Evolutionary conservation across 2,797 vertebrate genomes (phyloP), one percentile per base, ranked within the genome.

Genomic region (Anas acuta): DNA sequence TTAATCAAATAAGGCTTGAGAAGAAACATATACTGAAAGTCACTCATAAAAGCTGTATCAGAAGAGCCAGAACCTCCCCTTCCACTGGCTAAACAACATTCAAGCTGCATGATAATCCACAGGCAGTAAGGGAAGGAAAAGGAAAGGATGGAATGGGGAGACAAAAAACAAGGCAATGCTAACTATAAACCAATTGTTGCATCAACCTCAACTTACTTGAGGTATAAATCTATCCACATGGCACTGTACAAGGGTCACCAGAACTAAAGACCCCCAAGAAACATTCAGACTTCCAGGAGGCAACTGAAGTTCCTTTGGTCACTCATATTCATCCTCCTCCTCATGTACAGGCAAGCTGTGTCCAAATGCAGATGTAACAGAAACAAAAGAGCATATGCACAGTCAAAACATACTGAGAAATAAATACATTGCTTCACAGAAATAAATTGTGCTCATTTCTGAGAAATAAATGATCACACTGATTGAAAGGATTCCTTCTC

Each of bases 1-100:
- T 96, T 84, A 87, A 92, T 66, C 45, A 92, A 95, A 85, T 80
- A 96, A 95, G 88, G 69, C 84, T 94, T 92, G 17, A 90, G 67
- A 8, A 85, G 91, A 80, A 84, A 82, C 41, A 47, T 9, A 84
- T 20, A 79, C 23, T 67, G 39, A 81, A 90, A 87, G 58, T 79
- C 67, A 96, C 37, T 84, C 64, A 90, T 41, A 90, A 94, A 84
- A 82, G 49, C 8, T 18, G 57, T 18, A 17, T 84, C 56, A 64
- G 62, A 79, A 21, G 28, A 89, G 74, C 83, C 13, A 84, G 57
- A 85, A 79, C 28, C 15, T 71, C 53, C 37, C 30, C 45, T 80
- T 82, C 61, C 47, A 62, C 10, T 8, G 53, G 23, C n/a, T 83
- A 45, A 83, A 92, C 30, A 73, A 85, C 0, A 1, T 73, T 90